Conservation (phyloP, 2,797 vertebrate species). For the Syndactyla subalaris region DNA sequence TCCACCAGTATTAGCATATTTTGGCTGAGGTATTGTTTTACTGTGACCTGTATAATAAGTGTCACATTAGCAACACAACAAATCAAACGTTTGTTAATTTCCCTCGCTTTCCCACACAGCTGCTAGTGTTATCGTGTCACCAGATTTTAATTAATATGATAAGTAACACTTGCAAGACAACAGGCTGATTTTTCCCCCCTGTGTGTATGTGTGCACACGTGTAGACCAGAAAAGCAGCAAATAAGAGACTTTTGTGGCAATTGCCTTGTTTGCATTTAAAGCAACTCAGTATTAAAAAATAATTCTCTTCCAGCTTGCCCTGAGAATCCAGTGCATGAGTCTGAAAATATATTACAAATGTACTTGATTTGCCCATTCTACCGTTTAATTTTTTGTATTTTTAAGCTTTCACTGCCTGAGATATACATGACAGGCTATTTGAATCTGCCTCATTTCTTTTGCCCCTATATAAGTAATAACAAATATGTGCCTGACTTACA, state of each 20-base stretch:
- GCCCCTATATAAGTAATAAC: slow-evolving; percentile 51
- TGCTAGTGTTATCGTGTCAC: slow-evolving; percentile 94
- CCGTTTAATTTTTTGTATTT: slow-evolving; percentile 39
- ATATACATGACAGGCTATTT: slow-evolving; percentile 43
- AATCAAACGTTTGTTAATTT: slow-evolving; percentile 98
- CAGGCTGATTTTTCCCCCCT: slow-evolving; percentile 81
- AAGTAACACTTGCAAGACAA: slow-evolving; percentile 97
- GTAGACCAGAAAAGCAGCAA: slow-evolving; percentile 70
- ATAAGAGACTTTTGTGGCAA: slow-evolving; percentile 47
- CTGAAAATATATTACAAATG: not conserved
- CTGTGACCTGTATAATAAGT: slow-evolving; percentile 99
- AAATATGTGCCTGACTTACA: slow-evolving; percentile 48
- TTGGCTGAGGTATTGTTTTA: slow-evolving; percentile 94
- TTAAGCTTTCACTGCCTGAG: slow-evolving; percentile 52
- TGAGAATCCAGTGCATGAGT: not conserved
- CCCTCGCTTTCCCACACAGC: slow-evolving; percentile 93
- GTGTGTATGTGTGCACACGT: slow-evolving; percentile 81
- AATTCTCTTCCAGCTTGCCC: slow-evolving; percentile 40
- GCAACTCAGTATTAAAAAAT: slow-evolving; percentile 33
- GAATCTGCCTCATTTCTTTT: slow-evolving; percentile 68
- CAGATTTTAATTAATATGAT: slow-evolving; percentile 99
- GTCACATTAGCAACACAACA: slow-evolving; percentile 99
- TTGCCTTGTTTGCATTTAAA: slow-evolving; percentile 32
- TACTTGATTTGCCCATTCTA: not conserved
- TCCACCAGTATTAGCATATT: slow-evolving; percentile 90